Percentiles rank a stretch among this genome's conserved stretches.
Evolutionary conservation across 1,140 invertebrate genomes (phyloP).

Genomic region (Psilanteris sp.): DNA sequence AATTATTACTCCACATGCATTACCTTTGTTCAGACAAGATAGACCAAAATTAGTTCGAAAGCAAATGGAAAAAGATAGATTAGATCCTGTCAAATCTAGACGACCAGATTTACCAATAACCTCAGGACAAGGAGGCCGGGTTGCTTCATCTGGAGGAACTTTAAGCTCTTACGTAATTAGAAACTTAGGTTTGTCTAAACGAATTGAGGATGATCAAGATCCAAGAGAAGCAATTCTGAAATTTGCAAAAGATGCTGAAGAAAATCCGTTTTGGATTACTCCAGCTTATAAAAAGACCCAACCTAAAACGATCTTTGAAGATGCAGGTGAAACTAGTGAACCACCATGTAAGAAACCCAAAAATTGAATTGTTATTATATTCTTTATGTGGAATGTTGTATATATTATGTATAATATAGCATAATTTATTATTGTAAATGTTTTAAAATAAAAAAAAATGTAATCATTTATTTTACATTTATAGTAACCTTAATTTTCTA

Average conservation of each 20-base stretch:
- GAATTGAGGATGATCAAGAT: slow-evolving; percentile 97
- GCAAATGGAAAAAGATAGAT: slow-evolving; percentile 93
- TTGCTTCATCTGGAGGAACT: slow-evolving; percentile 96
- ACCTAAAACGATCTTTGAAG: no score
- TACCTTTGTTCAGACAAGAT: slow-evolving; percentile 97
- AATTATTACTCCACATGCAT: slow-evolving; percentile 97
- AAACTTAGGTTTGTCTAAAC: slow-evolving; percentile 95
- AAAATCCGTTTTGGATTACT: slow-evolving; percentile 98
- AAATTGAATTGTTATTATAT: no score
- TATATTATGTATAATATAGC: no score
- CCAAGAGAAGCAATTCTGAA: slow-evolving; percentile 97
- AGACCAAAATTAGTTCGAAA: slow-evolving; percentile 93
- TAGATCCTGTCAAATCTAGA: slow-evolving; percentile 95
- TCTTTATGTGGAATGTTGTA: no score
- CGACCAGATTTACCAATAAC: slow-evolving; percentile 98
- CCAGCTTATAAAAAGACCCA: slow-evolving; percentile 91
- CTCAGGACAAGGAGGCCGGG: slow-evolving; percentile 89
- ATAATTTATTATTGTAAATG: no score
- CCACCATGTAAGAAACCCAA: no score
- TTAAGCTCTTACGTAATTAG: slow-evolving; percentile 98
- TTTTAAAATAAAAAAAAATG: no score
- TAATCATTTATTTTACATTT: no score
- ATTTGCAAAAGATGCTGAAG: slow-evolving; percentile 96
- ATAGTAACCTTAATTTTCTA: no score
- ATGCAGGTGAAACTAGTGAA: no score